These are phyloP conservation scores for Lymantria dispar DNA, from an alignment of 2,888 invertebrate genomes.

Conservation along the genomic window DNA sequence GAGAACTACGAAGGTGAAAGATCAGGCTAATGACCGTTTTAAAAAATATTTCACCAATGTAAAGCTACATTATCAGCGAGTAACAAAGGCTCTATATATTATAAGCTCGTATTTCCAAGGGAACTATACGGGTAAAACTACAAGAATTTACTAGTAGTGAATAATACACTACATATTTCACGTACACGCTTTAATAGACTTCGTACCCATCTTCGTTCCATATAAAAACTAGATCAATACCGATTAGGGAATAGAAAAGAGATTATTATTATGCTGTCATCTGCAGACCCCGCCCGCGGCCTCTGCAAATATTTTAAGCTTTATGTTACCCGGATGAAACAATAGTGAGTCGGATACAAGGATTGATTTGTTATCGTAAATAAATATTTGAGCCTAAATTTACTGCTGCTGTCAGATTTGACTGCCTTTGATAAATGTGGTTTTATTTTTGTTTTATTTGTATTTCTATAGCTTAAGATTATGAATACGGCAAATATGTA, in stretches of 20 bases:
- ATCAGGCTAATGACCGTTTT: no score
- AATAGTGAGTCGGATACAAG: constrained; percentile 22
- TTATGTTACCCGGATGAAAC: constrained; percentile 29
- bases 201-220: not conserved
- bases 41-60: no score
- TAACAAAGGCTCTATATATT: no score
- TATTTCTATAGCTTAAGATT: not conserved
- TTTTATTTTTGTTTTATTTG: constrained; percentile 1
- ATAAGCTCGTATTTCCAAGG: no score
- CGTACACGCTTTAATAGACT: no score
- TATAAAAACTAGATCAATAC: constrained; percentile 32
- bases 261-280: constrained; percentile 51
- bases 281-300: constrained; percentile 29
- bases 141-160: no score
- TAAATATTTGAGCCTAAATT: constrained; percentile 30
- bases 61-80: no score
- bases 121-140: no score
- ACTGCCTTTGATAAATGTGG: constrained; percentile 3
- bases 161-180: no score
- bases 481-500: not conserved
- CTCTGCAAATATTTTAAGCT: constrained; percentile 36
- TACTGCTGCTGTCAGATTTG: constrained; percentile 10
- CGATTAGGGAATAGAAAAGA: constrained; percentile 38
- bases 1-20: no score
- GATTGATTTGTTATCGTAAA: constrained; percentile 27